A percentile compares a stretch with the other conserved stretches of the same genome.
Conservation (phyloP, 2,113 vertebrate species). For the Turnix velox region DNA sequence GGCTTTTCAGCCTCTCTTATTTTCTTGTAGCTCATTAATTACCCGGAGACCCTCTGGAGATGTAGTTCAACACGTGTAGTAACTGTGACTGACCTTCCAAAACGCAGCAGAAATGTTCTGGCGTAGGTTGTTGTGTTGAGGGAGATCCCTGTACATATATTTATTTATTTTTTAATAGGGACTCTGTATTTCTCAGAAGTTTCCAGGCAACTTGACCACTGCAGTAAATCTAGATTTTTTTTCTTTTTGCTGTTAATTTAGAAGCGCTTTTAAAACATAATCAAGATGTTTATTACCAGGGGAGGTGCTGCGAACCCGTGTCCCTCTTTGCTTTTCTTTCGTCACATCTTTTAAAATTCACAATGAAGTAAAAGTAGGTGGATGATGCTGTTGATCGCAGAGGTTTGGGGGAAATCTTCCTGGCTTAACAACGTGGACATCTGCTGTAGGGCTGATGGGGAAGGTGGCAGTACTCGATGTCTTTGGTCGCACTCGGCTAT, state of each 20-base stretch:
- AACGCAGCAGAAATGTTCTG: not conserved
- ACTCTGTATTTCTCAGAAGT: not conserved
- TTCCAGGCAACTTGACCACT: constrained; percentile 39
- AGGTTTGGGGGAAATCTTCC: not conserved
- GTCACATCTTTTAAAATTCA: not conserved
- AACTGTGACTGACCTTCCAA: not conserved
- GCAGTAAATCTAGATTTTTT: not conserved
- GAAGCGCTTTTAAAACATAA: not conserved
- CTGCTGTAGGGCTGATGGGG: not conserved
- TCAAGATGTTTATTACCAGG: not conserved
- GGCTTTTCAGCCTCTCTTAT: not conserved
- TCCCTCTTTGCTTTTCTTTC: not conserved
- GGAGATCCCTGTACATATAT: not conserved
- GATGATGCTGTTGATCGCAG: not conserved
- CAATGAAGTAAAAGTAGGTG: not conserved
- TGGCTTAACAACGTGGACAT: accelerated
- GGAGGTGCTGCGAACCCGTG: not conserved
- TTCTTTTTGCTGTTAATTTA: not conserved
- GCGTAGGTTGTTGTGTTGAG: not conserved
- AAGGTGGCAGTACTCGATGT: not conserved
- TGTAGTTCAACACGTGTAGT: not conserved
- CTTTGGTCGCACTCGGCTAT: accelerated
- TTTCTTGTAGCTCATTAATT: not conserved
- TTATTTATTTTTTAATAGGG: not conserved
- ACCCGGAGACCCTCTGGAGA: not conserved